These are phyloP conservation scores for Pseudomyrmex cubaensis DNA, from an alignment of 1,140 invertebrate genomes.

Conservation along the genomic window DNA sequence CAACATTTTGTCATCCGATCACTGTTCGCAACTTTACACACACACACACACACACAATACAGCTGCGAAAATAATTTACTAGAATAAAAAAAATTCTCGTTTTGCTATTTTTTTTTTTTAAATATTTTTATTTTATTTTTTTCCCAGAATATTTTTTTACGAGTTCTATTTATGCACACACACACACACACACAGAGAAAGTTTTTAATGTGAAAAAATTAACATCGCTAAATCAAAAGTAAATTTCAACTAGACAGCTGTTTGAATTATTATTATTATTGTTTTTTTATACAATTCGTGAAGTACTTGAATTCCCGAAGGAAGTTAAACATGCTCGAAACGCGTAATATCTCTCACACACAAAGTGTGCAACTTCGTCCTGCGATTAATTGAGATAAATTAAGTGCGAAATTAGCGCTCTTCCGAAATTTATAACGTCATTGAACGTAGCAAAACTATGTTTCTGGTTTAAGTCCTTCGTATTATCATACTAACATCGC, in stretches of 20 bases:
- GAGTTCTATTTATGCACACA: neutral
- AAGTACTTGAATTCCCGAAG: neutral
- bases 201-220: neutral
- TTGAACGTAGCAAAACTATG: constrained; percentile 15
- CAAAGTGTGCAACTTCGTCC: neutral
- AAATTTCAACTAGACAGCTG: no score
- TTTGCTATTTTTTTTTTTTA: no score
- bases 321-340: neutral
- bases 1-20: constrained; percentile 10
- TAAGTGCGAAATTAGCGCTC: constrained; percentile 17
- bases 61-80: constrained; percentile 16
- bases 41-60: neutral
- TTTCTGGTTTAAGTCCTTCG: neutral
- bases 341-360: neutral
- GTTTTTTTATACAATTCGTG: neutral
- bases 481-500: constrained; percentile 57
- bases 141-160: no score
- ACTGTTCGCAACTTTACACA: neutral
- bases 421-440: constrained; percentile 29
- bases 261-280: neutral
- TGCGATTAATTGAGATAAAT: neutral
- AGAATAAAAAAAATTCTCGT: neutral
- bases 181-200: neutral
- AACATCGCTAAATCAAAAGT: neutral
- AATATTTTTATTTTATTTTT: no score